Evolutionary conservation across 2,888 invertebrate genomes (phyloP).

Genomic region (Lissocephala sabroskyi): DNA sequence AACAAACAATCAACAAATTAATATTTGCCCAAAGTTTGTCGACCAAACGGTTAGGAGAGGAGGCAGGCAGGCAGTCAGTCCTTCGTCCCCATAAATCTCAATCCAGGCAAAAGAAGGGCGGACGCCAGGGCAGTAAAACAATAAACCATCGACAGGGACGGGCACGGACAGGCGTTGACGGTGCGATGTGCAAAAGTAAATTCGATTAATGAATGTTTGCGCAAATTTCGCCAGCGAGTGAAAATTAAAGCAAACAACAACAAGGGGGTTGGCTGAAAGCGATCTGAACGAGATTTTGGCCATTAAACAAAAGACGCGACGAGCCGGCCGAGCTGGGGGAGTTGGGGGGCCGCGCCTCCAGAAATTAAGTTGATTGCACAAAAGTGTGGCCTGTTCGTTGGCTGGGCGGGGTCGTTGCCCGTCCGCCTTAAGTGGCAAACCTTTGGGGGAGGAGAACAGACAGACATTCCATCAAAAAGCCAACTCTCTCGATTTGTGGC

Average conservation of each 20-base stretch:
- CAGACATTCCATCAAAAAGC: conserved; percentile 23
- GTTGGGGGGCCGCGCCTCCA: conserved; percentile 12
- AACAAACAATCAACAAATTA: conserved; percentile 53
- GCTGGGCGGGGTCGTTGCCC: too few relatives aligned
- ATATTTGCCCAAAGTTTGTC: conserved; percentile 40
- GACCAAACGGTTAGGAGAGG: too few relatives aligned
- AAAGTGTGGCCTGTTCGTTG: too few relatives aligned
- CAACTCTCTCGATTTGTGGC: conserved; percentile 7
- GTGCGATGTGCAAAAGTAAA: conserved; percentile 29
- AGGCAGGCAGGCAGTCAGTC: not conserved
- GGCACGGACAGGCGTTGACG: not conserved
- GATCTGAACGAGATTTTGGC: conserved; percentile 35
- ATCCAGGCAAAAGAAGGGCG: conserved; percentile 6
- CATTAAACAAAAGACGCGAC: conserved; percentile 47
- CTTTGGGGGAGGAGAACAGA: conserved; percentile 18
- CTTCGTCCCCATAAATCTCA: conserved; percentile 41
- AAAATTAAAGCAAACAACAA: conserved; percentile 10
- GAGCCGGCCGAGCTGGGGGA: not conserved
- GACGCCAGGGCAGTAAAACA: conserved; percentile 6
- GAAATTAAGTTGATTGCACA: conserved; percentile 58
- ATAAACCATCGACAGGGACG: not conserved
- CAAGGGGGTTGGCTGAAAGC: conserved; percentile 10
- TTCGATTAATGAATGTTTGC: conserved; percentile 67
- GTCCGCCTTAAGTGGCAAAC: too few relatives aligned
- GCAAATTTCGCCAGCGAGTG: conserved; percentile 24